These are phyloP conservation scores for Schlechtendalia chinensis DNA, from an alignment of 1,140 invertebrate species.

Conservation along the genomic window DNA sequence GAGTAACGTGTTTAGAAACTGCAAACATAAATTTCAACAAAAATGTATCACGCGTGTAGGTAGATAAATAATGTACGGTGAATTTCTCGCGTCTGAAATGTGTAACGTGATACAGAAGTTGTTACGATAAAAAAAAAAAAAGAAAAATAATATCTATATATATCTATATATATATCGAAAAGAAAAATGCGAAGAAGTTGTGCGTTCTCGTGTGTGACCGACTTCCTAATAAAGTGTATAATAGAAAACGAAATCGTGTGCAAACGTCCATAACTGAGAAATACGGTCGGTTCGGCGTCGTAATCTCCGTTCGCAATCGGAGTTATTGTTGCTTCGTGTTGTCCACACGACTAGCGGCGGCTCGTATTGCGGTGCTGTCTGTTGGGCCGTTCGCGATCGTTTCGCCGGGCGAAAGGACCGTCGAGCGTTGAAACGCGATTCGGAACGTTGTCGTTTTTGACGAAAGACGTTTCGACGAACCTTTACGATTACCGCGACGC, in stretches of 20 bases:
- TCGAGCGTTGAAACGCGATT: background rate
- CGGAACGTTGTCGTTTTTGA: too few relatives aligned
- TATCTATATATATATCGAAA: background rate
- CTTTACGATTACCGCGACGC: too few relatives aligned
- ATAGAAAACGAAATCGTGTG: constrained; percentile 41
- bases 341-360: background rate
- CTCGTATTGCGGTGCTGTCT: constrained; percentile 2
- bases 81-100: constrained; percentile 12
- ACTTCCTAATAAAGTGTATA: constrained; percentile 37
- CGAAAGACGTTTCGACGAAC: too few relatives aligned
- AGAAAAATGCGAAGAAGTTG: constrained; percentile 12
- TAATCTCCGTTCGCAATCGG: constrained; percentile 30
- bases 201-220: constrained; percentile 35
- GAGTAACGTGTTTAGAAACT: constrained; percentile 49
- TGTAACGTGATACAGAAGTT: constrained; percentile 7
- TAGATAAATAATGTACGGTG: background rate
- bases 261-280: constrained; percentile 40
- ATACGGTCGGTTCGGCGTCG: background rate
- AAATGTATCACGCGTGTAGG: constrained; percentile 3
- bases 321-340: constrained; percentile 12
- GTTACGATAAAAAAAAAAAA: constrained; percentile 20
- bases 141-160: too few relatives aligned
- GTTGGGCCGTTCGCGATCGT: too few relatives aligned
- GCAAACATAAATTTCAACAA: constrained; percentile 35
- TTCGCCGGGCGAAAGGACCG: constrained; percentile 1